Evolutionary conservation across 2,113 vertebrate species (phyloP).

Genomic region (Neogale vison): DNA sequence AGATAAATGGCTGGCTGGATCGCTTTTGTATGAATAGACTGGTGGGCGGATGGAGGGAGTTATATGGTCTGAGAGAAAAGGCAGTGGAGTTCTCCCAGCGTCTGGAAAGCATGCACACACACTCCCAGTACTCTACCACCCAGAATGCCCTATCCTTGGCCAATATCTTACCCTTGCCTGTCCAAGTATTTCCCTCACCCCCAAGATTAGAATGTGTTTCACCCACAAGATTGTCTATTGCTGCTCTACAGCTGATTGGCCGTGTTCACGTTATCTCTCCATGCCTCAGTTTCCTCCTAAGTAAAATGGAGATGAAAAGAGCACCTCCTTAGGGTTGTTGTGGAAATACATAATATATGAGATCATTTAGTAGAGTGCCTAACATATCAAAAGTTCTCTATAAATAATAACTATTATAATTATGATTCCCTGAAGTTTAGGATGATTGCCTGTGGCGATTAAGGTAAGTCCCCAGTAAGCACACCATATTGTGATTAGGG

Average conservation of each 20-base stretch:
- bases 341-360: neutral
- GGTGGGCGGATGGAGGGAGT: neutral
- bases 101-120: slow-evolving; percentile 10
- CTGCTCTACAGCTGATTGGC: neutral
- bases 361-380: slow-evolving; percentile 29
- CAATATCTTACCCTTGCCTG: neutral
- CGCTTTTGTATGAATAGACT: neutral
- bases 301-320: neutral
- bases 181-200: neutral
- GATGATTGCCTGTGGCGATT: slow-evolving; percentile 53
- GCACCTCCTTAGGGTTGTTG: neutral
- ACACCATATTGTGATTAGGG: slow-evolving; percentile 47
- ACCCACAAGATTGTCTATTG: neutral
- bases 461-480: slow-evolving; percentile 38
- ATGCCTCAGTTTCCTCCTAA: slow-evolving; percentile 15
- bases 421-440: slow-evolving; percentile 40
- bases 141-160: neutral
- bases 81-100: neutral
- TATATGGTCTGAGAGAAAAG: neutral
- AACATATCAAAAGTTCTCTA: neutral
- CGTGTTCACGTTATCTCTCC: neutral
- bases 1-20: neutral
- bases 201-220: neutral
- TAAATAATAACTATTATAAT: slow-evolving; percentile 34
- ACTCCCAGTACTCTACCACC: neutral